Percentiles rank a stretch among this genome's conserved stretches.
Conservation (phyloP, 1,140 invertebrate species). For the Maconellicoccus hirsutus region DNA sequence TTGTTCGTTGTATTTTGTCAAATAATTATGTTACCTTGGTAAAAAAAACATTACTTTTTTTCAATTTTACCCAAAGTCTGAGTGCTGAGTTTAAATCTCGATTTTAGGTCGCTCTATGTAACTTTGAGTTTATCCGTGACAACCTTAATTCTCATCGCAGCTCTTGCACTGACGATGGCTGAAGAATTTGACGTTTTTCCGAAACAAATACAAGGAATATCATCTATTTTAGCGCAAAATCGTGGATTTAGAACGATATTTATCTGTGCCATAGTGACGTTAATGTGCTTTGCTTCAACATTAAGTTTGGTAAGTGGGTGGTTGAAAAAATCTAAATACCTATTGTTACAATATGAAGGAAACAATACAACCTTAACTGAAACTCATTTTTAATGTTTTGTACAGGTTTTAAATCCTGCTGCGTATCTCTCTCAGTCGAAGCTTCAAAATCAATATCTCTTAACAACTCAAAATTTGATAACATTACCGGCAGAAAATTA, state of each 20-base stretch:
- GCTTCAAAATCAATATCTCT: background rate
- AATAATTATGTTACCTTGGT: slow-evolving; percentile 63
- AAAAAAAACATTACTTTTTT: slow-evolving; percentile 26
- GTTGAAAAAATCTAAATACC: no score
- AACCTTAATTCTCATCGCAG: slow-evolving; percentile 51
- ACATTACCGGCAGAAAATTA: background rate
- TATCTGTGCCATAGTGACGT: slow-evolving; percentile 63
- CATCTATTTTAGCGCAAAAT: slow-evolving; percentile 57
- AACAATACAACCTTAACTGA: background rate
- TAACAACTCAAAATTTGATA: background rate
- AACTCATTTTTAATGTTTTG: background rate
- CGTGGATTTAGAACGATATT: slow-evolving; percentile 57
- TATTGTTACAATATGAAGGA: no score
- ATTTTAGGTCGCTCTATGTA: slow-evolving; percentile 40
- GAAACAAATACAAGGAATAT: slow-evolving; percentile 50
- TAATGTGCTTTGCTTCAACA: slow-evolving; percentile 47
- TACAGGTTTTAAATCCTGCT: background rate
- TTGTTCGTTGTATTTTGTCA: slow-evolving; percentile 73
- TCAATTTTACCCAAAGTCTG: no score
- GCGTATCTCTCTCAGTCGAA: background rate
- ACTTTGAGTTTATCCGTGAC: slow-evolving; percentile 45
- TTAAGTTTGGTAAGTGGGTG: slow-evolving; percentile 35
- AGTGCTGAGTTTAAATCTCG: slow-evolving; percentile 3
- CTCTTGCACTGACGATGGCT: slow-evolving; percentile 68
- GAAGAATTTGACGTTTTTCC: slow-evolving; percentile 64